These are phyloP conservation scores for Eira barbara DNA, from an alignment of 2,113 vertebrate species.

Conservation along the genomic window DNA sequence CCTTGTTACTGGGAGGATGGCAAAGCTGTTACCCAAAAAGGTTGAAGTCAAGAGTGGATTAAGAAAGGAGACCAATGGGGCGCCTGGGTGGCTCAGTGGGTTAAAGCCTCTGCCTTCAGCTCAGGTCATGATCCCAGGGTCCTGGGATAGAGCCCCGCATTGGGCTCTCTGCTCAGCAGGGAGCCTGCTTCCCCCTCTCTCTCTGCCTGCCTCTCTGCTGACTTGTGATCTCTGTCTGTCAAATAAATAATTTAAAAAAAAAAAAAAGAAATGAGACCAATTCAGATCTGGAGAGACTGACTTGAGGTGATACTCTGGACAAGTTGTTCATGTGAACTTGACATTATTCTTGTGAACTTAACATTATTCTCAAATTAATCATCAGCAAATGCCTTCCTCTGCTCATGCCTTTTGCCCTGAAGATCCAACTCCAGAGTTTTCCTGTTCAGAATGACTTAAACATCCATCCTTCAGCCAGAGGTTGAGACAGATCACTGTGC, in stretches of 20 bases:
- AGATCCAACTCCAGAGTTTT: background rate
- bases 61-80: background rate
- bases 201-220: no score
- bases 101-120: no score
- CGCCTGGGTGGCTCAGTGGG: no score
- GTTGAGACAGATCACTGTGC: background rate
- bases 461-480: background rate
- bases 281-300: background rate
- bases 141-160: no score
- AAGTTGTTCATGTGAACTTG: background rate
- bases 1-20: background rate
- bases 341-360: background rate
- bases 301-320: background rate
- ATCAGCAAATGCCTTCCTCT: background rate
- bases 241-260: no score
- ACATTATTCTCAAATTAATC: background rate
- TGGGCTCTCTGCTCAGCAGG: no score
- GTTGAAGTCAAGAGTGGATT: background rate
- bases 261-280: no score
- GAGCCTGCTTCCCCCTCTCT: no score
- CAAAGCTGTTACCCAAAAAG: background rate
- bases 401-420: background rate
- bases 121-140: no score
- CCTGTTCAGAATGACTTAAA: background rate
- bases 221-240: no score